Percentiles rank a stretch among this genome's conserved stretches.
These are phyloP conservation scores for Parnassius smintheus DNA, from an alignment of 2,888 invertebrate genomes.

Conservation along the genomic window DNA sequence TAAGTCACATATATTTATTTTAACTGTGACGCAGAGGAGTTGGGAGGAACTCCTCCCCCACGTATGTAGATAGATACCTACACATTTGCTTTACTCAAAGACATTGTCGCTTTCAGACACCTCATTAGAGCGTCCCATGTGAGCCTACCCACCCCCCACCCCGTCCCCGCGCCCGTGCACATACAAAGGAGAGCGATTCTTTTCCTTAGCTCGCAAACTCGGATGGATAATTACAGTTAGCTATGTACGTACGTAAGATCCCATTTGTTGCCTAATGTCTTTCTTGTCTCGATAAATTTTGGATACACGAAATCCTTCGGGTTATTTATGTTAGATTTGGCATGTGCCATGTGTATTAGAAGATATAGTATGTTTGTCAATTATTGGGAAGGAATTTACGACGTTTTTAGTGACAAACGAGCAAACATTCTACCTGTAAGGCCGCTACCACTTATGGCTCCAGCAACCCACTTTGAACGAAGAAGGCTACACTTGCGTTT, in stretches of 20 bases:
- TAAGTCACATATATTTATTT: constrained; percentile 24
- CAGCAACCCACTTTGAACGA: too few relatives aligned
- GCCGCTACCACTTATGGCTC: too few relatives aligned
- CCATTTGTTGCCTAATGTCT: constrained; percentile 54
- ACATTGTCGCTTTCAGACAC: constrained; percentile 82
- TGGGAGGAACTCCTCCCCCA: constrained; percentile 67
- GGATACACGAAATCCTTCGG: constrained; percentile 20
- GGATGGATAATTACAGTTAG: constrained; percentile 78
- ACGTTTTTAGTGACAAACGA: too few relatives aligned
- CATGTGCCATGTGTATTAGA: constrained; percentile 8
- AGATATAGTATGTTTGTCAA: not conserved
- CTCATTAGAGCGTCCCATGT: constrained; percentile 81
- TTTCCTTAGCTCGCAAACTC: constrained; percentile 76
- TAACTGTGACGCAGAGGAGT: constrained; percentile 35
- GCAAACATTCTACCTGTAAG: too few relatives aligned
- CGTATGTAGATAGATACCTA: constrained; percentile 72
- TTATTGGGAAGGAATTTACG: too few relatives aligned
- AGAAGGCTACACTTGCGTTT: too few relatives aligned
- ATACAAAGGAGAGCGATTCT: constrained; percentile 69
- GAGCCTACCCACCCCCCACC: constrained; percentile 63
- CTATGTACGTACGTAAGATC: constrained; percentile 50
- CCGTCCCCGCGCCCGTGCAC: constrained; percentile 45
- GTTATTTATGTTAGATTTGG: constrained; percentile 22
- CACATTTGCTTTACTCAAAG: constrained; percentile 80
- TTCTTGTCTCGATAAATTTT: constrained; percentile 33